Conservation (phyloP, 2,113 vertebrate species). For the Raja brachyura region DNA sequence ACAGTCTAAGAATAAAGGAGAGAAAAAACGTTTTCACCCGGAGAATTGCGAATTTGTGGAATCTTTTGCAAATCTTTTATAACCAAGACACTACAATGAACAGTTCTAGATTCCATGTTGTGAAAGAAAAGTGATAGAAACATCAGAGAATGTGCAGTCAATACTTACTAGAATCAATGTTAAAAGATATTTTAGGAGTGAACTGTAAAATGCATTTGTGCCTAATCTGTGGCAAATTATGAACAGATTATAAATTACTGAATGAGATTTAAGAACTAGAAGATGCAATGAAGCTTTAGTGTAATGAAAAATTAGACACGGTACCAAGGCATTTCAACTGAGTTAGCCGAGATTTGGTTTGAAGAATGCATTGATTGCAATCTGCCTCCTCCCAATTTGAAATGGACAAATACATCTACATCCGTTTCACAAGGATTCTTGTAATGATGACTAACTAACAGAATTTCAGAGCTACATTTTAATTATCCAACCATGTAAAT, state of each 20-base stretch:
- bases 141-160: background rate
- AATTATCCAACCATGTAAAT: background rate
- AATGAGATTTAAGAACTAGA: background rate
- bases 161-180: background rate
- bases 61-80: background rate
- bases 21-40: no score
- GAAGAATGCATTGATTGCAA: background rate
- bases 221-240: background rate
- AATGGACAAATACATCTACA: background rate
- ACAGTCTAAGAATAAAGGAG: no score
- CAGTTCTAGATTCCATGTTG: background rate
- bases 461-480: background rate
- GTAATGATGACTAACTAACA: background rate
- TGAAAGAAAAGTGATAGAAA: background rate
- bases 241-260: background rate
- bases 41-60: no score
- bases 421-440: background rate
- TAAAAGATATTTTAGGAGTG: background rate
- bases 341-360: background rate
- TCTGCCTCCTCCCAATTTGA: background rate
- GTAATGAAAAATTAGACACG: background rate
- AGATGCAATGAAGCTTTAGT: background rate
- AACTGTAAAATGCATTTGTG: background rate
- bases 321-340: background rate
- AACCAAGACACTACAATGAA: background rate